These are phyloP conservation scores for Scaptomyza hsui DNA, from an alignment of 1,140 invertebrate genomes.

Conservation along the genomic window DNA sequence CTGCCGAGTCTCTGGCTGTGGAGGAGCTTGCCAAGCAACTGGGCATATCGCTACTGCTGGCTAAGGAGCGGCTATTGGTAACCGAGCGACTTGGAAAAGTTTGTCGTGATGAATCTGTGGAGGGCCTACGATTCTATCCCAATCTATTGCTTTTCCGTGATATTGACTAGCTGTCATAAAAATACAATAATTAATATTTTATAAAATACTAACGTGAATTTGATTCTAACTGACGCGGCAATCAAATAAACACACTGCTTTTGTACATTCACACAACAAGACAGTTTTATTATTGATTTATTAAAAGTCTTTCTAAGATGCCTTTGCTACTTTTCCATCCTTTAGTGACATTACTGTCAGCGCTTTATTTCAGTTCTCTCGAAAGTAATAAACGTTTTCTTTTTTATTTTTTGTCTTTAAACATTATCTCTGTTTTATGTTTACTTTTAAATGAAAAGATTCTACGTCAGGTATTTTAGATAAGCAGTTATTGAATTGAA, in stretches of 20 bases:
- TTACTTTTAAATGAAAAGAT: slow-evolving; percentile 70
- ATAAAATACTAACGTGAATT: slow-evolving; percentile 1
- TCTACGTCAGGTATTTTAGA: slow-evolving; percentile 80
- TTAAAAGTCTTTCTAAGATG: slow-evolving; percentile 50
- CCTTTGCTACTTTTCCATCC: slow-evolving; percentile 27
- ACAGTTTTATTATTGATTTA: slow-evolving; percentile 55
- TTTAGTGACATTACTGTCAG: slow-evolving; percentile 47
- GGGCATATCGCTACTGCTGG: slow-evolving; percentile 94
- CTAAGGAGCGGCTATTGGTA: slow-evolving; percentile 93
- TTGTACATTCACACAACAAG: slow-evolving; percentile 46
- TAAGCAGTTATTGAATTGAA: slow-evolving; percentile 79
- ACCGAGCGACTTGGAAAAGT: slow-evolving; percentile 92
- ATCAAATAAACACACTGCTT: slow-evolving; percentile 20
- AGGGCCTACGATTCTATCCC: slow-evolving; percentile 96
- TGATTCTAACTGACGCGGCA: not conserved
- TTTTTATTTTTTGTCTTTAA: slow-evolving; percentile 28
- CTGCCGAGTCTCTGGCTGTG: slow-evolving; percentile 90
- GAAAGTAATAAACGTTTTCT: slow-evolving; percentile 42
- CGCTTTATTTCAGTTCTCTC: slow-evolving; percentile 56
- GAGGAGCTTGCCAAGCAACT: slow-evolving; percentile 93
- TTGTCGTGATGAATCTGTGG: slow-evolving; percentile 97
- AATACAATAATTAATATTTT: slow-evolving; percentile 14
- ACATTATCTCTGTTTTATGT: slow-evolving; percentile 41
- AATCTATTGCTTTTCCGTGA: slow-evolving; percentile 89
- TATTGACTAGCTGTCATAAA: slow-evolving; percentile 14